Percentiles rank a stretch among this genome's conserved stretches.
These are phyloP conservation scores for Heteronetta atricapilla DNA, from an alignment of 2,113 vertebrate species.

Conservation along the genomic window DNA sequence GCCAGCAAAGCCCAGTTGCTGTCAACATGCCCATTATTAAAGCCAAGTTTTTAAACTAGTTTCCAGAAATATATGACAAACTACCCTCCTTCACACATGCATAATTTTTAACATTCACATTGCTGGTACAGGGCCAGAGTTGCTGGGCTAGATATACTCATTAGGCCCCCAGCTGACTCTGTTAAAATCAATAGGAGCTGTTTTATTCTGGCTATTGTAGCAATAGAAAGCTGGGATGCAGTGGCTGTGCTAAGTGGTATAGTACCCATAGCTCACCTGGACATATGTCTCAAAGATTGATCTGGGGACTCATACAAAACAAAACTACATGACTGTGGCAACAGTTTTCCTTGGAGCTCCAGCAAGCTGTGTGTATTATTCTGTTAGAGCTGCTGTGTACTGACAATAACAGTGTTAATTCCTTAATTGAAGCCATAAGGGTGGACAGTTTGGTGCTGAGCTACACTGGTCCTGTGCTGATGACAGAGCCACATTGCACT, in stretches of 20 bases:
- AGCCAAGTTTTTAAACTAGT: slow-evolving; percentile 63
- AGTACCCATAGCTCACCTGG: background rate
- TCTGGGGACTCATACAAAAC: background rate
- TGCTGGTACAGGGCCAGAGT: slow-evolving; percentile 47
- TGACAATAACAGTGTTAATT: background rate
- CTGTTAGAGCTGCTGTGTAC: background rate
- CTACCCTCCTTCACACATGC: slow-evolving; percentile 26
- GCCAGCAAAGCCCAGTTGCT: slow-evolving; percentile 56
- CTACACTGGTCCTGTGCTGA: background rate
- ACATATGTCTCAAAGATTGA: background rate
- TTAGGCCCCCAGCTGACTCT: background rate
- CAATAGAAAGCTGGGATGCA: background rate
- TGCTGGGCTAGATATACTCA: slow-evolving; percentile 37
- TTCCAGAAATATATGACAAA: slow-evolving; percentile 66
- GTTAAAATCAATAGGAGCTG: background rate
- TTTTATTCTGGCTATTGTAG: background rate
- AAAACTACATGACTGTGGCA: background rate
- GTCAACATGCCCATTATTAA: slow-evolving; percentile 48
- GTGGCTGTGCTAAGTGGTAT: background rate
- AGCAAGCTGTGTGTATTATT: background rate
- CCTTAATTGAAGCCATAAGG: background rate
- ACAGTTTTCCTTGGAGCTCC: background rate
- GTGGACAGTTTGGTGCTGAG: background rate
- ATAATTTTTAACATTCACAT: slow-evolving; percentile 58
- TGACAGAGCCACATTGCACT: rapidly evolving